Base-by-base conservation (phyloP, 1,140 invertebrate species). In the Heliconius congener region DNA sequence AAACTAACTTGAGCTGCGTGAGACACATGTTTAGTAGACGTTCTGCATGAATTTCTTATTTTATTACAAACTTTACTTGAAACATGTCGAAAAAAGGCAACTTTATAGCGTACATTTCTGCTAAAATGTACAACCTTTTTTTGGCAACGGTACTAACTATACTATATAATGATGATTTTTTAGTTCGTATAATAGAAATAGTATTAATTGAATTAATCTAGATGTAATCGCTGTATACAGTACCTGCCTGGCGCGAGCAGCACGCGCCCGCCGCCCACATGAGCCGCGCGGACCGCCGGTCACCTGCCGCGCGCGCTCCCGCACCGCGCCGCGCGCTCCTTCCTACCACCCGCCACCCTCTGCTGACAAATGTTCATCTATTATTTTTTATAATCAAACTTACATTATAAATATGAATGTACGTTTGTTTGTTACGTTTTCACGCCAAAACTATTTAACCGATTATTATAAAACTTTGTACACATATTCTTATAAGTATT, bases 211-310 rank as follows among this genome's bases (percentile, higher is more conserved):
- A 23, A 57, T 57, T n/a, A 23, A 57, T 57, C 11, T 57, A n/a
- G 8, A 8, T n/a, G n/a, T 57, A 8, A 57, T n/a, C 55, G 18
- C 4, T 37, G 55, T 57, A 3, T 57, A 76, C 74, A 70, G 74
- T 72, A 93, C 92, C 91, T 94, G 91, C 86, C 91, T 92, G 91
- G 88, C 92, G 91, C 87, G 92, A 92, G 92, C 92, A 94, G 91
- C 92, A 94, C 84, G 87, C 91, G 84, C 91, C 90, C 83, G 91
- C 92, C 87, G 92, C 92, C 91, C 91, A 94, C 92, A 94, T 94
- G 85, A 91, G 92, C 91, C 90, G 92, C 87, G 88, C 76, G 80
- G 75, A 83, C 86, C 89, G 91, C 70, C 88, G 87, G 90, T 92
- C 93, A 92, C 90, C 91, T 91, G 88, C 87, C 90, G 89, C 90